A percentile compares a stretch with the other conserved stretches of the same genome.
Evolutionary conservation across 1,140 invertebrate species (phyloP).

Genomic region (Eulimnadia texana): DNA sequence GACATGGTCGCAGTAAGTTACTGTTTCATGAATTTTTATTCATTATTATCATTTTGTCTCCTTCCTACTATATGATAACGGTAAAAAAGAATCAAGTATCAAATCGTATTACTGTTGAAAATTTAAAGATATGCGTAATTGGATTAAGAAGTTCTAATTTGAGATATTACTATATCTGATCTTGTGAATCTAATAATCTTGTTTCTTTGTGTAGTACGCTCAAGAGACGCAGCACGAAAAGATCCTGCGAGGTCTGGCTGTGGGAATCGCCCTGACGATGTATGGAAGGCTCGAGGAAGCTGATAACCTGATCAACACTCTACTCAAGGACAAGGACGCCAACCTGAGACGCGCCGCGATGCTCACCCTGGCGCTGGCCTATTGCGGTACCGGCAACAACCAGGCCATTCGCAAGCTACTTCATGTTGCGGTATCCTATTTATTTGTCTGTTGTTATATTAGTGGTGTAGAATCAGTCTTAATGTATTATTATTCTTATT

Average conservation of each 20-base stretch:
- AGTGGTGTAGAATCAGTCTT: neutral
- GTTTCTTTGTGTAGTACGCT: slow-evolving; percentile 41
- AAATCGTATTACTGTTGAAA: no score
- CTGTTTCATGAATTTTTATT: slow-evolving; percentile 16
- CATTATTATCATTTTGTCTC: no score
- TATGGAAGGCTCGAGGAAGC: slow-evolving; percentile 93
- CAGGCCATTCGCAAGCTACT: slow-evolving; percentile 85
- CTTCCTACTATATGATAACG: no score
- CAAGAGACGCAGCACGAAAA: slow-evolving; percentile 97
- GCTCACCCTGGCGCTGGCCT: slow-evolving; percentile 96
- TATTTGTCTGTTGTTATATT: neutral
- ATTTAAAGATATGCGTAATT: no score
- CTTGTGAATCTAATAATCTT: no score
- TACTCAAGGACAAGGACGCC: slow-evolving; percentile 74
- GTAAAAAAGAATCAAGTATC: no score
- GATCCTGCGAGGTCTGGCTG: slow-evolving; percentile 84
- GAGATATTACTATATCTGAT: no score
- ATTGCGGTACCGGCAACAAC: slow-evolving; percentile 95
- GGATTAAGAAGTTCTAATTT: no score
- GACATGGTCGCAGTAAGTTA: slow-evolving; percentile 76
- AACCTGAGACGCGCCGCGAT: slow-evolving; percentile 82
- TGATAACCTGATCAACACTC: slow-evolving; percentile 76
- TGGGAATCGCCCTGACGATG: slow-evolving; percentile 92
- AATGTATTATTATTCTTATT: no score
- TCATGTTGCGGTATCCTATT: slow-evolving; percentile 71